Percentiles rank a stretch among this genome's conserved stretches.
Evolutionary conservation across 2,888 invertebrate genomes (phyloP).

Genomic region (Emmelina monodactyla): DNA sequence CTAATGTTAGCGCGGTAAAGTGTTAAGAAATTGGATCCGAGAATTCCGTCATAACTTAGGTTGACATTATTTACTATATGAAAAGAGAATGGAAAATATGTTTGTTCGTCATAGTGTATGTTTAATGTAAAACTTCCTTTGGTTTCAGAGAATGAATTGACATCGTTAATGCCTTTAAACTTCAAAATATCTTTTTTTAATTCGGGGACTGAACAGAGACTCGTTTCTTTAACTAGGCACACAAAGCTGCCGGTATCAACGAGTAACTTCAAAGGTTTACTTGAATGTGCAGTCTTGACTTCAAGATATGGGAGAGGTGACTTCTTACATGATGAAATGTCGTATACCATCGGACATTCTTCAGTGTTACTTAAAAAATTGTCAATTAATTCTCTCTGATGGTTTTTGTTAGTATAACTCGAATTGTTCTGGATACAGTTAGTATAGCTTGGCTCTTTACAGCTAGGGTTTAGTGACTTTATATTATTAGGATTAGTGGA

Average conservation of each 20-base stretch:
- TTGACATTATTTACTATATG: slow-evolving; percentile 6
- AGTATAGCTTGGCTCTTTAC: too few relatives aligned
- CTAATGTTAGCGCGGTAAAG: slow-evolving; percentile 5
- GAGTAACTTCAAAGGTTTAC: neutral
- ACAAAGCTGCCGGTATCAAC: slow-evolving; percentile 2
- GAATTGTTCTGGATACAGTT: too few relatives aligned
- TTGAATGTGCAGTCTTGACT: neutral
- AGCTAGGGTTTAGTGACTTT: too few relatives aligned
- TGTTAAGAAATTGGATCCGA: slow-evolving; percentile 7
- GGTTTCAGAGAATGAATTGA: neutral
- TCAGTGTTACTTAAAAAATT: neutral
- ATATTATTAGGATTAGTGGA: neutral
- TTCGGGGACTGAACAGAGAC: neutral
- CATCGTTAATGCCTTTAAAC: slow-evolving; percentile 1
- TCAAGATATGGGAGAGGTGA: slow-evolving; percentile 1
- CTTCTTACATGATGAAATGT: neutral
- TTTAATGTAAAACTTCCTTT: neutral
- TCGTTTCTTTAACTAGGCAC: neutral
- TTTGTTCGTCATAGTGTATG: neutral
- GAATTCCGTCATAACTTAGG: slow-evolving; percentile 8
- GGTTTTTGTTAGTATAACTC: too few relatives aligned
- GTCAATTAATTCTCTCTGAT: neutral
- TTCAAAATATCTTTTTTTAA: slow-evolving; percentile 1
- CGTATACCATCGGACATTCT: neutral
- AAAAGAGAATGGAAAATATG: neutral